Evolutionary conservation across 2,113 vertebrate genomes (phyloP).

Genomic region (Onychostoma macrolepis): DNA sequence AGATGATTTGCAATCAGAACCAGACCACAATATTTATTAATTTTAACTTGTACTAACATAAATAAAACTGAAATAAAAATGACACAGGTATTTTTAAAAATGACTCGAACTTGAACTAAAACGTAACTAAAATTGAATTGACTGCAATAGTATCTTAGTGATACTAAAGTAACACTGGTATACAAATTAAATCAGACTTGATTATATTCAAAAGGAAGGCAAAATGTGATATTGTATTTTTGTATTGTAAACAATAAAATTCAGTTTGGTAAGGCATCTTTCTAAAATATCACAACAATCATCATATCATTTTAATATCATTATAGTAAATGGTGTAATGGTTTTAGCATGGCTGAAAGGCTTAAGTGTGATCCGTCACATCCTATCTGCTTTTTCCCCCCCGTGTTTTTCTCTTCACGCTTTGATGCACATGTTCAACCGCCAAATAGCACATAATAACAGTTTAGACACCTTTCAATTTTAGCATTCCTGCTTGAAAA

Average conservation of each 20-base stretch:
- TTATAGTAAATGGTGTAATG: background rate
- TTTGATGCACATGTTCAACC: conserved; percentile 55
- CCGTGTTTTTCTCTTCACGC: conserved; percentile 53
- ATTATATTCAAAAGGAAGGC: background rate
- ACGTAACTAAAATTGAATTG: too few species aligned
- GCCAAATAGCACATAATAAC: conserved; percentile 65
- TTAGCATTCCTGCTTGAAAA: conserved; percentile 61
- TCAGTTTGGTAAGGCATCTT: background rate
- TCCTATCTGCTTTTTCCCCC: conserved; percentile 50
- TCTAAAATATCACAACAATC: background rate
- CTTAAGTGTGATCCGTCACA: conserved; percentile 31
- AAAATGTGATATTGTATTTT: background rate
- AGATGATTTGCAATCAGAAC: too few species aligned
- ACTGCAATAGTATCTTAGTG: too few species aligned
- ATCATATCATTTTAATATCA: background rate
- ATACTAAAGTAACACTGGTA: too few species aligned
- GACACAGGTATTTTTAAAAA: too few species aligned
- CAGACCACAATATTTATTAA: too few species aligned
- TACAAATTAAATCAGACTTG: too few species aligned
- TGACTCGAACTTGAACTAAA: too few species aligned
- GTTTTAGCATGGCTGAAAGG: background rate
- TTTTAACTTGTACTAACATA: too few species aligned
- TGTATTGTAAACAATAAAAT: background rate
- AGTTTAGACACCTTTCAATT: conserved; percentile 67
- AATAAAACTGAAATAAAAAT: too few species aligned